Conservation (phyloP, 2,113 vertebrate genomes). For the Ariopsis seemanni region DNA sequence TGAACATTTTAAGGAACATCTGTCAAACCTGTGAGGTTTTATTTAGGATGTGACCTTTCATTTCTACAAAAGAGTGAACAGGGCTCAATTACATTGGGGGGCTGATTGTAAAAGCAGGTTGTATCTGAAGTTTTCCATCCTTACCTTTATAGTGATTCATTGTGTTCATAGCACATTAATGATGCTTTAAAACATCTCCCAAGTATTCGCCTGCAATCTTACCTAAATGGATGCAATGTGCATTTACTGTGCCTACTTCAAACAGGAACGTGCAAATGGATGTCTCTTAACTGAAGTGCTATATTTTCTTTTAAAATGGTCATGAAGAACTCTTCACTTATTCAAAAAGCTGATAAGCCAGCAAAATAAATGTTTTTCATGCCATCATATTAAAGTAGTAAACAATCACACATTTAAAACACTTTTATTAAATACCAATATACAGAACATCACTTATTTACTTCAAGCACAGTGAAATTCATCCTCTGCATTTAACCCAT, state of each 20-base stretch:
- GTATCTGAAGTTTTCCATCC: too few species aligned
- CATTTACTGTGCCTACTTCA: neutral
- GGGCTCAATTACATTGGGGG: too few species aligned
- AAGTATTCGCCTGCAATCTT: neutral
- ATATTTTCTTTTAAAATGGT: neutral
- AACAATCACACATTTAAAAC: neutral
- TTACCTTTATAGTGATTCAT: neutral
- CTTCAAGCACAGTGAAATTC: too few species aligned
- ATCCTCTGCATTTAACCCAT: too few species aligned
- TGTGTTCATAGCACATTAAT: neutral
- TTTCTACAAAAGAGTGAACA: too few species aligned
- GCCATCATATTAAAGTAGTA: neutral
- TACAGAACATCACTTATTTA: neutral
- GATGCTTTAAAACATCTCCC: neutral
- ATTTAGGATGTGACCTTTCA: too few species aligned
- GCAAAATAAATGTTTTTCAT: neutral
- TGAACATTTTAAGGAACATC: neutral
- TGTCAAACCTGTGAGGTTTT: neutral
- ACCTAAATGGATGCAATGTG: neutral
- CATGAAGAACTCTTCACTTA: neutral
- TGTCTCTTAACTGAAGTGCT: neutral
- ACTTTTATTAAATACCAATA: too few species aligned
- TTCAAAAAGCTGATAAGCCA: neutral
- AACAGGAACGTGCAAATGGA: neutral
- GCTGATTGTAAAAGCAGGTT: neutral